Base-by-base conservation (phyloP, 2,888 invertebrate genomes). In the Hirtodrosophila trivittata region DNA sequence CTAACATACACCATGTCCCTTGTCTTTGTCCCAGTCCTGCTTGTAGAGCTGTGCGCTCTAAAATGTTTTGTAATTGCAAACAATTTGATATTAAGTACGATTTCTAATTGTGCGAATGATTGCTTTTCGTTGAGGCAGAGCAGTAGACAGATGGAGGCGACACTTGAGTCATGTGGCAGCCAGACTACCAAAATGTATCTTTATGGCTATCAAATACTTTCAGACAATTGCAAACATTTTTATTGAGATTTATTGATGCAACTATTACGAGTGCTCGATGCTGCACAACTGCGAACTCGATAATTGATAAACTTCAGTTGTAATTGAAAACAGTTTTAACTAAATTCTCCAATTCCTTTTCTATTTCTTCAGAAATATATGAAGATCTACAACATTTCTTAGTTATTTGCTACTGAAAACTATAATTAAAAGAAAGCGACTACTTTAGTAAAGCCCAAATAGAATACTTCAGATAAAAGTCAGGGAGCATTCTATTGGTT, bases 11-110 rank as follows among this genome's bases (percentile, higher is more conserved):
- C 0, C 26, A 42, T 25, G 38, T 21, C 13, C 32, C 46, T 26
- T 42, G 30, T 39, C 35, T 14, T 39, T 39, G 43, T 25, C 25
- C 26, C 38, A 50, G 50, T 43, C 42, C 28, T 32, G 43, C 25
- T 49, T 60, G 42, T 68, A 41, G n/a, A n/a, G n/a, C n/a, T n/a
- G n/a, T 41, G 37, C 39, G 55, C 56, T 60, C 60, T 67, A 73
- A 81, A 82, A 82, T 82, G 77, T 70, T 82, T 81, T 72, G 82
- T 81, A 81, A 81, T 81, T 81, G 80, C 77, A 70, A 73, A 66
- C 82, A 82, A 82, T 81, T 81, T 81, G 82, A 81, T 78, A 80
- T 77, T 78, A 80, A 80, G 76, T 76, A 80, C 82, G 75, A 80
- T 77, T 81, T 78, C 82, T 80, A 80, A 80, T 80, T 80, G 80